phyloP scores from a whole-genome alignment of 2,113 vertebrate genomes.

The Nycticorax nycticorax region DNA sequence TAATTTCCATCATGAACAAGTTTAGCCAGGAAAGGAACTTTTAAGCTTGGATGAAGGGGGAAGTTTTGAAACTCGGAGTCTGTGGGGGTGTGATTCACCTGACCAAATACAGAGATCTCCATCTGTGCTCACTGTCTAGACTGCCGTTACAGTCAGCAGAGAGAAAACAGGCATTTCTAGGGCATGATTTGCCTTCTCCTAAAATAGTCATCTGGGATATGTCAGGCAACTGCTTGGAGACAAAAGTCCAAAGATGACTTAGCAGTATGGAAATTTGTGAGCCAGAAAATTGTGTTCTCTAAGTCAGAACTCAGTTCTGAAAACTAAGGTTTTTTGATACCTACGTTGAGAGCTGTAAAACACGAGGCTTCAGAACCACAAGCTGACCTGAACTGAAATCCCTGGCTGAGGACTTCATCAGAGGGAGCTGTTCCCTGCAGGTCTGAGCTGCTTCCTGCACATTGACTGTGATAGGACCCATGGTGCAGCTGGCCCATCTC shows the following conservation, averaged over 20 bases:
- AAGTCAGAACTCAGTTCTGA: constrained; percentile 10
- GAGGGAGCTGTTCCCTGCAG: background rate
- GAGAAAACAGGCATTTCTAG: constrained; percentile 59
- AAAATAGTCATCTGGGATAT: constrained; percentile 53
- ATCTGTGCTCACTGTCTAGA: constrained; percentile 58
- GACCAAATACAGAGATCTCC: constrained; percentile 54
- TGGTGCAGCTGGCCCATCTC: background rate
- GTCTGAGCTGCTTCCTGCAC: background rate
- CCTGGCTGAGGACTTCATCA: background rate
- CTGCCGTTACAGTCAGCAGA: constrained; percentile 46
- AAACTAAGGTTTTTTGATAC: background rate
- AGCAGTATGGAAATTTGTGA: constrained; percentile 42
- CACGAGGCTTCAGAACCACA: background rate
- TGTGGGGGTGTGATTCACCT: constrained; percentile 55
- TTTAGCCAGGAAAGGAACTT: constrained; percentile 16
- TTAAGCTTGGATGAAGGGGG: background rate
- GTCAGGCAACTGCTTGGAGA: constrained; percentile 45
- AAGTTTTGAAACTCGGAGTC: constrained; percentile 39
- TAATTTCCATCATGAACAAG: background rate
- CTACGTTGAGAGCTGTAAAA: background rate
- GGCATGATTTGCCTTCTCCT: constrained; percentile 56
- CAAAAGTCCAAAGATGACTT: constrained; percentile 50
- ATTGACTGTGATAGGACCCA: background rate
- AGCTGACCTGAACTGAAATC: background rate
- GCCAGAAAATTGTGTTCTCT: constrained; percentile 35